phyloP scores from a whole-genome alignment of 2,888 invertebrate genomes.

The Diogma glabrata region DNA sequence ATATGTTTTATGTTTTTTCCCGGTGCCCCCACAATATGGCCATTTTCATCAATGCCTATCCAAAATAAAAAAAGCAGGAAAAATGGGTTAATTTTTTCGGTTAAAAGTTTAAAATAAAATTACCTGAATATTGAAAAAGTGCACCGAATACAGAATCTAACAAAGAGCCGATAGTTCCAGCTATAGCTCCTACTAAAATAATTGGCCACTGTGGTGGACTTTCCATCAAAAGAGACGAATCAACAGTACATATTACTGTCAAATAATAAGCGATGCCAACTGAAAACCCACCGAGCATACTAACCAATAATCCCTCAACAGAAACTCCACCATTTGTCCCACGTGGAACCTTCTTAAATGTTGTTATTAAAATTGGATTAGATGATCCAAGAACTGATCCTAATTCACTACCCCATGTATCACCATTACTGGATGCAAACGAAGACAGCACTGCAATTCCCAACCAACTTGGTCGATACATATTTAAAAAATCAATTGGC shows the following conservation, averaged over 20 bases:
- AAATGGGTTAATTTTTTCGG: background rate
- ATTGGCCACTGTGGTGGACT: constrained; percentile 71
- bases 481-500: constrained; percentile 61
- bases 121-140: constrained; percentile 75
- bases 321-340: constrained; percentile 88
- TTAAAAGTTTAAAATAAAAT: constrained; percentile 13
- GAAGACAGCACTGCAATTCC: constrained; percentile 65
- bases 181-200: constrained; percentile 55
- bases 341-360: constrained; percentile 60
- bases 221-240: constrained; percentile 41
- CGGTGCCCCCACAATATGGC: constrained; percentile 59
- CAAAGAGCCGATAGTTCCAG: constrained; percentile 68
- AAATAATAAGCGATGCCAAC: constrained; percentile 65
- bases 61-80: too few species aligned
- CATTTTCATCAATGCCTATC: constrained; percentile 58
- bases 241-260: constrained; percentile 50
- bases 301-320: constrained; percentile 44
- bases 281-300: constrained; percentile 38
- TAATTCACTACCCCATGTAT: constrained; percentile 85
- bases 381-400: constrained; percentile 59
- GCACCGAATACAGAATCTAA: constrained; percentile 79
- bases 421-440: constrained; percentile 72
- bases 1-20: constrained; percentile 60
- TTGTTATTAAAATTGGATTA: constrained; percentile 65
- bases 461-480: constrained; percentile 75